Evolutionary conservation across 2,797 vertebrate species (phyloP).

Genomic region (Gymnopithys bicolor): DNA sequence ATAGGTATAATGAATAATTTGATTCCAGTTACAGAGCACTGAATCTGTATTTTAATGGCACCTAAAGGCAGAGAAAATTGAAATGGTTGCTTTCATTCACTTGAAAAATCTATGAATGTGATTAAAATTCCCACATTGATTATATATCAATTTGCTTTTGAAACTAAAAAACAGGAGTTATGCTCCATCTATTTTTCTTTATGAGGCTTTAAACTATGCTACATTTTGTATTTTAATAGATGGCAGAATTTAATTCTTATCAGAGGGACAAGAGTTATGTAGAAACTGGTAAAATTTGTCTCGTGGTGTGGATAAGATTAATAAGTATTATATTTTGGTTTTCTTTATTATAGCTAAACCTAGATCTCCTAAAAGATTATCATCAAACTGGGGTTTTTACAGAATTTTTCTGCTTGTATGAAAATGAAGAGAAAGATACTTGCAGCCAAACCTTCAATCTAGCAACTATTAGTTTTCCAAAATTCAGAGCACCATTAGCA

Average conservation of each 20-base stretch:
- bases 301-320: not conserved
- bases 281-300: not conserved
- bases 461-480: not conserved
- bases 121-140: slow-evolving; percentile 49
- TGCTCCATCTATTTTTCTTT: not conserved
- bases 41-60: slow-evolving; percentile 32
- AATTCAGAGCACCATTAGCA: not conserved
- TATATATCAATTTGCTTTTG: slow-evolving; percentile 65
- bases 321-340: not conserved
- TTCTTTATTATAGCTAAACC: not conserved
- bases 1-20: slow-evolving; percentile 63
- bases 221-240: slow-evolving; percentile 40
- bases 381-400: accelerated
- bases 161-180: slow-evolving; percentile 9
- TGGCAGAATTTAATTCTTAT: slow-evolving; percentile 18
- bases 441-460: not conserved
- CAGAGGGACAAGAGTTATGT: not conserved
- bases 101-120: slow-evolving; percentile 45
- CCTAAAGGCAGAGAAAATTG: slow-evolving; percentile 49
- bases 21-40: not conserved
- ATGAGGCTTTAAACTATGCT: slow-evolving; percentile 16
- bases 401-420: not conserved
- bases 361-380: not conserved
- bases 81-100: slow-evolving; percentile 61
- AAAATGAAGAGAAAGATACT: not conserved